These are phyloP conservation scores for Sclerurus mexicanus DNA, from an alignment of 2,113 vertebrate genomes.

Conservation along the genomic window DNA sequence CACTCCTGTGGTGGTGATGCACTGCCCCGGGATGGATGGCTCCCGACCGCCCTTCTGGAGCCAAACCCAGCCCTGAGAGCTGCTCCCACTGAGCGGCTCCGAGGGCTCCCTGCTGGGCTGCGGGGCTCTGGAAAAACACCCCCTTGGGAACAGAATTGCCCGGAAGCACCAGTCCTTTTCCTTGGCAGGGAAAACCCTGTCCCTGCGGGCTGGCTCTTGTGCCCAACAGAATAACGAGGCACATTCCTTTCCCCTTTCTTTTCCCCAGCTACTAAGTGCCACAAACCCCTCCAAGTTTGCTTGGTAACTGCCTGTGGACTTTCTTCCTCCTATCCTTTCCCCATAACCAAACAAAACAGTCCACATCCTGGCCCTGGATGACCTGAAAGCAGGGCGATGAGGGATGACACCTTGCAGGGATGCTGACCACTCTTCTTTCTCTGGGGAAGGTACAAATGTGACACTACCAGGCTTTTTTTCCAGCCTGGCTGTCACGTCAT, in stretches of 20 bases:
- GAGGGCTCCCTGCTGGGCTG: neutral
- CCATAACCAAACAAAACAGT: neutral
- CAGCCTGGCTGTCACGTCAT: neutral
- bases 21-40: fast-evolving
- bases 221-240: neutral
- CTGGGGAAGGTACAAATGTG: fast-evolving
- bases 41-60: neutral
- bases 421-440: neutral
- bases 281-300: neutral
- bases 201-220: neutral
- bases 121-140: neutral
- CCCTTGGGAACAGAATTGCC: neutral
- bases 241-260: neutral
- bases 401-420: neutral
- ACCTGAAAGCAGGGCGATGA: neutral
- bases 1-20: neutral
- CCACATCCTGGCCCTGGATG: neutral
- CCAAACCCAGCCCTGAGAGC: neutral
- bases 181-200: neutral
- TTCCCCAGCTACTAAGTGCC: neutral
- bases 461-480: neutral
- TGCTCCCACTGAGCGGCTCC: neutral
- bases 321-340: neutral
- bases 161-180: neutral
- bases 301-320: neutral